Evolutionary conservation across 2,888 invertebrate genomes (phyloP).

Genomic region (Notocelia uddmanniana): DNA sequence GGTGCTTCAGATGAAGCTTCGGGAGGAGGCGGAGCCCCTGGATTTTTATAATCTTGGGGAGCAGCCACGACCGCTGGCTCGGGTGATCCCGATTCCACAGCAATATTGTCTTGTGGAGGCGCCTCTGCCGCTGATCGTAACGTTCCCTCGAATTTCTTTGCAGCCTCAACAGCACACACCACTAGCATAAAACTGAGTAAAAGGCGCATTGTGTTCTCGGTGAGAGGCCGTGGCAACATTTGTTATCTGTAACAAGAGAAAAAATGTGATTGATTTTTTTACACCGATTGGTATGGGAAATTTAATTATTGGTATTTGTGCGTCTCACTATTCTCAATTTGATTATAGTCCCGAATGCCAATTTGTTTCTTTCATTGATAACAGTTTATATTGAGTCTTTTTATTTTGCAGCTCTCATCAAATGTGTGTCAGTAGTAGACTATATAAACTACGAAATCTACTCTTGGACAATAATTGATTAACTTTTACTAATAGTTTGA

Average conservation of each 20-base stretch:
- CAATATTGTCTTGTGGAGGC: conserved; percentile 80
- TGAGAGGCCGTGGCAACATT: conserved; percentile 78
- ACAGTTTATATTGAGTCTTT: conserved; percentile 28
- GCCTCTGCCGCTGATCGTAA: conserved; percentile 80
- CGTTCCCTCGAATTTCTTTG: conserved; percentile 81
- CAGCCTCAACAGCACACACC: conserved; percentile 77
- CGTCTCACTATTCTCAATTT: neutral
- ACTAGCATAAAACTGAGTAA: conserved; percentile 78
- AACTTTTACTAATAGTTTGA: too few relatives aligned
- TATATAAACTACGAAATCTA: neutral
- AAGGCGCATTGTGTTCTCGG: conserved; percentile 77
- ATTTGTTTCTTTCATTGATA: conserved; percentile 2
- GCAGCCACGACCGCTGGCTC: conserved; percentile 79
- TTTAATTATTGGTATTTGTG: neutral
- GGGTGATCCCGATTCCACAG: conserved; percentile 77
- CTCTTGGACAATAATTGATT: neutral
- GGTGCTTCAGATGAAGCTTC: conserved; percentile 60
- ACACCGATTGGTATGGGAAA: conserved; percentile 60
- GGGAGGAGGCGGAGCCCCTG: conserved; percentile 70
- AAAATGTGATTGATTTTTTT: conserved; percentile 50
- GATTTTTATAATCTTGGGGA: conserved; percentile 77
- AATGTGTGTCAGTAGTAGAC: conserved; percentile 52
- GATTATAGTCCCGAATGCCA: neutral
- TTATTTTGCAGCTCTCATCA: conserved; percentile 51
- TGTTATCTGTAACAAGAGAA: conserved; percentile 81